These are phyloP conservation scores for Chelmon rostratus DNA, from an alignment of 2,797 vertebrate genomes.

Conservation along the genomic window DNA sequence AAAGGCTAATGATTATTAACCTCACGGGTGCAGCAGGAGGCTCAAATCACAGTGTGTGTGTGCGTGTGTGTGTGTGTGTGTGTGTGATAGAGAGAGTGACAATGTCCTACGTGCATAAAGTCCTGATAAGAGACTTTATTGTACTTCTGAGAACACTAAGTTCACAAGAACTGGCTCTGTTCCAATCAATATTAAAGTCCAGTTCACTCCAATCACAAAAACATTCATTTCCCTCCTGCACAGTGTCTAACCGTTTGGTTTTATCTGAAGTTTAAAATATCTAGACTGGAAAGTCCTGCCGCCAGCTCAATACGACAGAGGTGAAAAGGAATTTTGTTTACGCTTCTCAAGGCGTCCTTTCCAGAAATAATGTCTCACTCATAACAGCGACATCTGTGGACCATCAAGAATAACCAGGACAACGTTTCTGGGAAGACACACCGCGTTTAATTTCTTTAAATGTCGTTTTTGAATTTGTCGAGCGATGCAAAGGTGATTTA, in stretches of 20 bases:
- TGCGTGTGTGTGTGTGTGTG: slow-evolving; percentile 9
- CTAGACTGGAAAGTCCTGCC: slow-evolving; percentile 8
- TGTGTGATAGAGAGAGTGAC: background rate
- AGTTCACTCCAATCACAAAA: slow-evolving; percentile 1
- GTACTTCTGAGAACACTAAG: slow-evolving; percentile 49
- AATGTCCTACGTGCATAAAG: slow-evolving; percentile 54
- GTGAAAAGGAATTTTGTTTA: slow-evolving; percentile 43
- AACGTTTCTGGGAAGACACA: background rate
- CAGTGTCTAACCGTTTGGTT: background rate
- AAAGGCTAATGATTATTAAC: slow-evolving; percentile 70
- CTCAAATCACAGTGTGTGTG: slow-evolving; percentile 26
- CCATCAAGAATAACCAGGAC: background rate
- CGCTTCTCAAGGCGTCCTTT: slow-evolving; percentile 7
- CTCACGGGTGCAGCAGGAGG: slow-evolving; percentile 1
- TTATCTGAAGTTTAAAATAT: slow-evolving; percentile 1
- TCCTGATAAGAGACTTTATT: slow-evolving; percentile 70
- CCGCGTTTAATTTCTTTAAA: background rate
- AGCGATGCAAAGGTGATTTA: background rate
- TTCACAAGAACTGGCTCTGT: slow-evolving; percentile 29
- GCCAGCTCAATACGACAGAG: background rate
- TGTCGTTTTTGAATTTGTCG: background rate
- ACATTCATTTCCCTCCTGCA: background rate
- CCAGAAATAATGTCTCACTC: slow-evolving; percentile 25
- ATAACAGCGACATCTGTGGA: background rate
- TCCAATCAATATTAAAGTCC: slow-evolving; percentile 14